Evolutionary conservation across 2,888 invertebrate genomes (phyloP).

Genomic region (Scaptomyza tumidula): DNA sequence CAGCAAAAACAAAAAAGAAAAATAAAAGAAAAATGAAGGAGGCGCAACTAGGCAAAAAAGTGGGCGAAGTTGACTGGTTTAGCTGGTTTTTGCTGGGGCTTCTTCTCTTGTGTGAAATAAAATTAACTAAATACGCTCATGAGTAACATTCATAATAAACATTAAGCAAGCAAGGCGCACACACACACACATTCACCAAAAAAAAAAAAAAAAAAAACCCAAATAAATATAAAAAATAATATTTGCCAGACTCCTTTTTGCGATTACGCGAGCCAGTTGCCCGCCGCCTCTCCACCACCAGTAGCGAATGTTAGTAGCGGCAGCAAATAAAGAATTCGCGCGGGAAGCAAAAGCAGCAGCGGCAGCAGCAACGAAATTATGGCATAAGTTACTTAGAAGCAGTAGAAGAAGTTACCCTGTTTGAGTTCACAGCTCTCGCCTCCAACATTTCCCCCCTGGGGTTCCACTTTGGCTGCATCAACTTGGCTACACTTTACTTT

Average conservation of each 20-base stretch:
- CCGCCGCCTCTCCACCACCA: background rate
- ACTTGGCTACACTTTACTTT: constrained; percentile 79
- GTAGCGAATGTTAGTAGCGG: constrained; percentile 40
- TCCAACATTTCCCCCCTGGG: constrained; percentile 3
- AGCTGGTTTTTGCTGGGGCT: constrained; percentile 57
- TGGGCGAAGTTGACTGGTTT: constrained; percentile 21
- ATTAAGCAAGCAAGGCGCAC: constrained; percentile 68
- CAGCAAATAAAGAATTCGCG: constrained; percentile 58
- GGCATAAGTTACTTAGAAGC: constrained; percentile 78
- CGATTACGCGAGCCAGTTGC: constrained; percentile 58
- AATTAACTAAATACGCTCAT: constrained; percentile 81
- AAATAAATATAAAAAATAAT: constrained; percentile 81
- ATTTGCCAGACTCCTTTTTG: constrained; percentile 80
- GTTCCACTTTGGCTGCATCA: constrained; percentile 51
- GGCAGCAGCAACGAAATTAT: constrained; percentile 63
- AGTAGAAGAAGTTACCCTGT: constrained; percentile 33
- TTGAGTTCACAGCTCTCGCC: constrained; percentile 28
- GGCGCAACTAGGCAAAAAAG: constrained; percentile 52
- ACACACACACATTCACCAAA: background rate
- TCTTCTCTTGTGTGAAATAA: constrained; percentile 81
- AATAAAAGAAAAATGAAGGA: constrained; percentile 30
- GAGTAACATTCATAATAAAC: constrained; percentile 82
- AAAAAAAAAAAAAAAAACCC: constrained; percentile 35
- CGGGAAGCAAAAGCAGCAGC: constrained; percentile 54
- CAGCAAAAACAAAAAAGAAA: constrained; percentile 49